Base-by-base conservation (phyloP, 2,113 vertebrate species). In the Blennius ocellaris region DNA sequence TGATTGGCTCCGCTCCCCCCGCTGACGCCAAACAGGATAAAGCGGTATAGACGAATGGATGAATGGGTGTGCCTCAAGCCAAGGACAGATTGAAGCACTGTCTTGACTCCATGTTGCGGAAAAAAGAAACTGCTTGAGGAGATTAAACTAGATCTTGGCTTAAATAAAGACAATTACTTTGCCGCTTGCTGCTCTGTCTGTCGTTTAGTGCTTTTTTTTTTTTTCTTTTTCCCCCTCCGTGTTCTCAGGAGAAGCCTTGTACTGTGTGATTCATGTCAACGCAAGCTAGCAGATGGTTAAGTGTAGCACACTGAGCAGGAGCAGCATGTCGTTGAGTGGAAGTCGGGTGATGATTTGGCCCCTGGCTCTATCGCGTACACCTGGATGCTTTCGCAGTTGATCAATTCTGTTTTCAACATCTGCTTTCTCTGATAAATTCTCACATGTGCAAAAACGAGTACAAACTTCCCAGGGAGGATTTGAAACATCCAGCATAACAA, bases 151-250 rank as follows among this genome's bases (percentile, higher is more conserved):
- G 73, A 48, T 48, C 53, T 15, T 21, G 44, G 63, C 65, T 80
- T 85, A 76, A 79, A 84, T 81, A 63, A 80, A 76, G 63, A 61
- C 70, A 67, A 59, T 86, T 70, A 68, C 68, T 78, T 53, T 68
- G 17, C 53, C 55, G 67, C 47, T 60, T 58, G 48, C 30, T 17
- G 16, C 66, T 44, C 38, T 21, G 44, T 66, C 56, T 39, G 49
- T 55, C 66, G 69, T 30, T 30, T 30, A 30, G 21, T 2, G 2
- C 4, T 30, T 30, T 4, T 30, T 30, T 30, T 30, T 30, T 30
- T 4, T 30, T 30, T 30, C 14, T 69, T 60, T 55, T 44, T 67
- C 43, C 37, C 50, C 17, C 66, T 4, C 57, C 14, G 50, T 14
- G 69, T 72, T 71, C 49, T 39, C 45, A 0, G 51, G 38, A 64